Evolutionary conservation across 2,888 invertebrate genomes (phyloP).

Genomic region (Spodoptera exigua): DNA sequence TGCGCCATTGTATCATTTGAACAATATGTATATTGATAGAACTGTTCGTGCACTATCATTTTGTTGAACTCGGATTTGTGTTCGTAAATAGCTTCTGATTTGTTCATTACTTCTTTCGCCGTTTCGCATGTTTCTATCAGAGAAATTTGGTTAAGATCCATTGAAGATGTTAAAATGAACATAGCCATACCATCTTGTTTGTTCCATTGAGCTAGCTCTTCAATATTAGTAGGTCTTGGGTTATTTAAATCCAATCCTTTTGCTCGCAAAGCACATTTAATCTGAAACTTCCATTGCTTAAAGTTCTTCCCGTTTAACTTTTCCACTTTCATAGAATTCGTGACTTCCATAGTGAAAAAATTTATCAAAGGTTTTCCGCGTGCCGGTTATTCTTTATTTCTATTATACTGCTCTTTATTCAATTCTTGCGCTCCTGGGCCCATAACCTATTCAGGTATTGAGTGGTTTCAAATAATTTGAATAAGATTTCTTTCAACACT

Average conservation of each 20-base stretch:
- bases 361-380: too few species aligned
- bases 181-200: slow-evolving; percentile 50
- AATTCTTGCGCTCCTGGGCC: slow-evolving; percentile 5
- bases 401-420: slow-evolving; percentile 3
- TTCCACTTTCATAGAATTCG: too few species aligned
- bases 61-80: slow-evolving; percentile 46
- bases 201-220: slow-evolving; percentile 23
- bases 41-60: slow-evolving; percentile 52
- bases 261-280: slow-evolving; percentile 42
- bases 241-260: slow-evolving; percentile 35
- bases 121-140: slow-evolving; percentile 42
- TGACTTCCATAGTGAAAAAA: too few species aligned
- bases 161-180: slow-evolving; percentile 41
- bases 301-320: slow-evolving; percentile 33
- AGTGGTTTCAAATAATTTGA: slow-evolving; percentile 8
- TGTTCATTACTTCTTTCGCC: slow-evolving; percentile 37
- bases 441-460: slow-evolving; percentile 8
- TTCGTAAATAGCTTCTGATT: slow-evolving; percentile 47
- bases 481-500: background rate
- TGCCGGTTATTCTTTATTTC: slow-evolving; percentile 6
- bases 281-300: slow-evolving; percentile 27
- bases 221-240: slow-evolving; percentile 15
- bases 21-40: slow-evolving; percentile 12
- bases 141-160: slow-evolving; percentile 53
- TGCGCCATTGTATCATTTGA: slow-evolving; percentile 15